Evolutionary conservation across 2,113 vertebrate genomes (phyloP).

Genomic region (Hippocampus abdominalis): DNA sequence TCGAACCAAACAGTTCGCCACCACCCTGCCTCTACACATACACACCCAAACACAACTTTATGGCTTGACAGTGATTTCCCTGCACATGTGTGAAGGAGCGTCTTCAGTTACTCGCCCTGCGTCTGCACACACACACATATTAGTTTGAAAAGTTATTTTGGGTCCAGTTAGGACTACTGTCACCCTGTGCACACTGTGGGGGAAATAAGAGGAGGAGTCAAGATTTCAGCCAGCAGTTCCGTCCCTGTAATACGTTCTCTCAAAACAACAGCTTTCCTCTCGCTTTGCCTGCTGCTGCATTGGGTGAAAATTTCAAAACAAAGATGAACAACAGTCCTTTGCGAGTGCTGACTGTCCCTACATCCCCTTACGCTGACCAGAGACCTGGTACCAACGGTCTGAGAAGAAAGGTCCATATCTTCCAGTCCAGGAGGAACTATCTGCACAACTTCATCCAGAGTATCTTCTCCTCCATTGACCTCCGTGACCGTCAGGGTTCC

Average conservation of each 20-base stretch:
- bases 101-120: slow-evolving; percentile 76
- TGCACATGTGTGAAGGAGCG: slow-evolving; percentile 71
- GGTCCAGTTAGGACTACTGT: slow-evolving; percentile 51
- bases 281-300: slow-evolving; percentile 34
- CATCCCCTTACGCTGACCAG: slow-evolving; percentile 86
- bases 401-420: slow-evolving; percentile 81
- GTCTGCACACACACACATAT: slow-evolving; percentile 50
- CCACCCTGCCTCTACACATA: slow-evolving; percentile 2
- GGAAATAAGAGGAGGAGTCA: slow-evolving; percentile 62
- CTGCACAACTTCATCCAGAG: slow-evolving; percentile 95
- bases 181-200: slow-evolving; percentile 38
- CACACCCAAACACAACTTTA: slow-evolving; percentile 39
- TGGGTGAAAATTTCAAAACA: slow-evolving; percentile 25
- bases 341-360: slow-evolving; percentile 84
- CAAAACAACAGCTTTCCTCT: slow-evolving; percentile 47
- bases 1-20: slow-evolving; percentile 15
- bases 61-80: slow-evolving; percentile 83
- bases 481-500: slow-evolving; percentile 91
- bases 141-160: slow-evolving; percentile 75
- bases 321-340: slow-evolving; percentile 83
- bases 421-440: slow-evolving; percentile 86
- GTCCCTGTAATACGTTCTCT: slow-evolving; percentile 44
- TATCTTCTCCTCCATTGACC: slow-evolving; percentile 91
- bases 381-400: slow-evolving; percentile 83
- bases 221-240: slow-evolving; percentile 47